Conservation (phyloP, 2,113 vertebrate species). For the Toxostoma redivivum region DNA sequence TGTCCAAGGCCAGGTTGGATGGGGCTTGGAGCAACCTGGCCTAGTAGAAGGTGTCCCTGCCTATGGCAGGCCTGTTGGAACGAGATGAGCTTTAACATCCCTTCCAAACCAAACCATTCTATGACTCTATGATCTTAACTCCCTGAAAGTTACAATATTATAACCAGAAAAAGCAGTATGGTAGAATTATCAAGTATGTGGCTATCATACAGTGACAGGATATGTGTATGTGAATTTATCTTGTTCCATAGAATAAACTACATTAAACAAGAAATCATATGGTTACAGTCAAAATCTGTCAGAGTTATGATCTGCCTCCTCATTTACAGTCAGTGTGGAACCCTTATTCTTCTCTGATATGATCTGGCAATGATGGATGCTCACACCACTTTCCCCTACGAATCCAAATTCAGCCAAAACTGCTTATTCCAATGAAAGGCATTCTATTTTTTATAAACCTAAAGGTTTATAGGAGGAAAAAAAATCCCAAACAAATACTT, state of each 20-base stretch:
- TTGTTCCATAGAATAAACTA: not conserved
- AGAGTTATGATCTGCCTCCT: not conserved
- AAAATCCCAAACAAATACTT: not conserved
- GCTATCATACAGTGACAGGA: not conserved
- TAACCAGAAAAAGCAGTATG: not conserved
- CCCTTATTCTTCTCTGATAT: not conserved
- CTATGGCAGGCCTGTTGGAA: not conserved
- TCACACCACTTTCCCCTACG: not conserved
- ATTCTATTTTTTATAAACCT: not conserved
- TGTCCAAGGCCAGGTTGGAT: not conserved
- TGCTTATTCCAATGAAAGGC: not conserved
- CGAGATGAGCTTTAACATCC: not conserved
- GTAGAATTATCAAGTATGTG: not conserved
- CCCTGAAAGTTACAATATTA: not conserved
- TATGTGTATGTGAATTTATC: not conserved
- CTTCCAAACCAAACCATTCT: not conserved
- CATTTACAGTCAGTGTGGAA: not conserved
- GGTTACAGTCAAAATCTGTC: not conserved
- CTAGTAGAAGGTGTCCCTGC: not conserved
- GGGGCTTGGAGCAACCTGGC: not conserved
- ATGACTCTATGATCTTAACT: not conserved
- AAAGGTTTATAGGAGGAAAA: not conserved
- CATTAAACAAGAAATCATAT: not conserved
- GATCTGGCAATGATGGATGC: not conserved
- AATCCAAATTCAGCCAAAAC: not conserved